Evolutionary conservation across 2,797 vertebrate species (phyloP).

Genomic region (Nannoperca obscura): DNA sequence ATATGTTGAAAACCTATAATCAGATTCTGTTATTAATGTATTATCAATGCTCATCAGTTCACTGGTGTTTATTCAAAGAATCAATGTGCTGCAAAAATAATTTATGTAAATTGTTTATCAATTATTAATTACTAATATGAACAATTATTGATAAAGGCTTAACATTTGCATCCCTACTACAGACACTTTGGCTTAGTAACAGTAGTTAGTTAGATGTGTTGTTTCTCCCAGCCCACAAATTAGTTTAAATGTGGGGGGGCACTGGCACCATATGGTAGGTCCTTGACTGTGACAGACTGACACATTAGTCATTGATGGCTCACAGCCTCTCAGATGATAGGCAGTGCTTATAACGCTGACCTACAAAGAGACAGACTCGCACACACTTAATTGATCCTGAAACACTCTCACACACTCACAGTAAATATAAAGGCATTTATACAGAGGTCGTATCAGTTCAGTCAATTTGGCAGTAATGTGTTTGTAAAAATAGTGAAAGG

Average conservation of each 20-base stretch:
- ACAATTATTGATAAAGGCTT: constrained; percentile 34
- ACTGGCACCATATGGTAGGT: constrained; percentile 78
- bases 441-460: constrained; percentile 50
- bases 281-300: constrained; percentile 83
- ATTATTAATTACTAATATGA: constrained; percentile 36
- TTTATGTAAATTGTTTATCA: constrained; percentile 1
- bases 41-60: constrained; percentile 15
- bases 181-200: constrained; percentile 46
- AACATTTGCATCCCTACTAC: constrained; percentile 31
- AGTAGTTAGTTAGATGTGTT: constrained; percentile 65
- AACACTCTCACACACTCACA: constrained; percentile 55
- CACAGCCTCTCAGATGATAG: constrained; percentile 78
- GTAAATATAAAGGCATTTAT: constrained; percentile 67
- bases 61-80: constrained; percentile 20
- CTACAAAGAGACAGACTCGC: constrained; percentile 53
- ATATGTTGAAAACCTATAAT: background rate
- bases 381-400: constrained; percentile 71
- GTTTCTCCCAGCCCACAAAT: constrained; percentile 71
- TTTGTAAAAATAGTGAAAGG: constrained; percentile 62
- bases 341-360: constrained; percentile 77
- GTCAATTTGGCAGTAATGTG: constrained; percentile 59
- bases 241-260: constrained; percentile 69
- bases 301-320: constrained; percentile 85
- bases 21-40: background rate
- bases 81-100: background rate